Evolutionary conservation across 2,113 vertebrate species (phyloP).

Genomic region (Leucopternis melanops): DNA sequence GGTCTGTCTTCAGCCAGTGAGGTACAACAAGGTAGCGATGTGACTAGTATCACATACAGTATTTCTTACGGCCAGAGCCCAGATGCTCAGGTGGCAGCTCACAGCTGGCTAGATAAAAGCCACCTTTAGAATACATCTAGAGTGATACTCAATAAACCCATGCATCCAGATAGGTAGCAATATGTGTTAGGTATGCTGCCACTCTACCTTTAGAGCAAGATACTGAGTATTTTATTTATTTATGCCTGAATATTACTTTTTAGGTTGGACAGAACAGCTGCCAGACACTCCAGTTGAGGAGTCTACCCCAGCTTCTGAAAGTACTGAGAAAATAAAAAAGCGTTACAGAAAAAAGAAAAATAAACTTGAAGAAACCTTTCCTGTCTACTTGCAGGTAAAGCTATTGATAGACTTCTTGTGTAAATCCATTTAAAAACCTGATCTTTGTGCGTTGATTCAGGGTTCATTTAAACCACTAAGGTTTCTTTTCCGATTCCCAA

Average conservation of each 20-base stretch:
- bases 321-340: constrained; percentile 91
- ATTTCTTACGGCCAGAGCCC: background rate
- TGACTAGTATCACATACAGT: background rate
- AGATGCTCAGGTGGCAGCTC: background rate
- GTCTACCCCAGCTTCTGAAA: constrained; percentile 69
- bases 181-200: background rate
- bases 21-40: background rate
- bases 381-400: constrained; percentile 91
- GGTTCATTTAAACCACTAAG: background rate
- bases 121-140: background rate
- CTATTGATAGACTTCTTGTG: background rate
- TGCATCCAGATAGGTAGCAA: background rate
- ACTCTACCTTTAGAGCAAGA: background rate
- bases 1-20: background rate
- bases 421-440: background rate
- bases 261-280: constrained; percentile 81
- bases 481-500: background rate
- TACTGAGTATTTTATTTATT: background rate
- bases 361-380: constrained; percentile 93
- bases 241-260: background rate
- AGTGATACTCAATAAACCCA: background rate
- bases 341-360: constrained; percentile 97
- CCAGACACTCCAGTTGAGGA: constrained; percentile 81
- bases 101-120: background rate
- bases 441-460: background rate